Percentiles rank a stretch among this genome's conserved stretches.
Evolutionary conservation across 2,888 invertebrate species (phyloP).

Genomic region (Xylophagus ater): DNA sequence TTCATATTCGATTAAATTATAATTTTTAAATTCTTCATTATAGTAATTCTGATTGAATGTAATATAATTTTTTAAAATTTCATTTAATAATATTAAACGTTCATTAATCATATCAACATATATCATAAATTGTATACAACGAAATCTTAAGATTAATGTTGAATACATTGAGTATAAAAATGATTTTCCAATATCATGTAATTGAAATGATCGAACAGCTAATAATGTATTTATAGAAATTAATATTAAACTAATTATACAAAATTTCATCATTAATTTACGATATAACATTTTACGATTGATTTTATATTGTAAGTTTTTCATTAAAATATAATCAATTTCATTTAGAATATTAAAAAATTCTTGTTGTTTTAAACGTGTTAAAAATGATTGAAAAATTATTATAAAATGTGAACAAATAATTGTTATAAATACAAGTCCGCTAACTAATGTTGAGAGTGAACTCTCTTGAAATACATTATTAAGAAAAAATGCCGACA

Average conservation of each 20-base stretch:
- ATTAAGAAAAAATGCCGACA: constrained; percentile 7
- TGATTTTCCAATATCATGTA: constrained; percentile 4
- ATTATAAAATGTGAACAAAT: constrained; percentile 22
- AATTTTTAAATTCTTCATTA: constrained; percentile 4
- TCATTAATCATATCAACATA: constrained; percentile 17
- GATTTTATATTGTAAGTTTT: no score
- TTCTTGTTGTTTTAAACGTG: constrained; percentile 12
- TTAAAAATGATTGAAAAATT: constrained; percentile 21
- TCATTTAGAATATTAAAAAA: constrained; percentile 16
- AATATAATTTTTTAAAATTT: constrained; percentile 14
- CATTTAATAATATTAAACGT: constrained; percentile 16
- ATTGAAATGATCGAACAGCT: constrained; percentile 6
- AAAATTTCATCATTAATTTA: no score
- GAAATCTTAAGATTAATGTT: constrained; percentile 16
- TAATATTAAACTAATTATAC: no score
- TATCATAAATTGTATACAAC: constrained; percentile 24
- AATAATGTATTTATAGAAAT: no score
- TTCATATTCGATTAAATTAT: no score
- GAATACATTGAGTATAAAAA: constrained; percentile 5
- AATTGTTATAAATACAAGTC: constrained; percentile 20
- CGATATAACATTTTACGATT: no score
- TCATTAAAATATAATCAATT: no score
- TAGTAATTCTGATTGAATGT: constrained; percentile 4
- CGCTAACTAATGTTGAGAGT: constrained; percentile 16
- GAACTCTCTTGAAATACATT: constrained; percentile 3